Conservation (phyloP, 2,113 vertebrate species). For the human (Homo sapiens) region GRCh38 chr4:105927001-105927500, state of each 20-base stretch:
- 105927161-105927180: neutral
- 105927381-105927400: slow-evolving; percentile 96
- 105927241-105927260: neutral
- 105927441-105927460: neutral
- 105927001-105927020: neutral
- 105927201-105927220: neutral
- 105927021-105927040: neutral
- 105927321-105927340: slow-evolving; percentile 87
- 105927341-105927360: slow-evolving; percentile 97
- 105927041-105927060: neutral
- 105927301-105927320: neutral
- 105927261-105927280: neutral
- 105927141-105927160: neutral
- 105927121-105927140: neutral
- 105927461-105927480: neutral
- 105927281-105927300: neutral
- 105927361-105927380: slow-evolving; percentile 95
- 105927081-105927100: neutral
- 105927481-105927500: neutral
- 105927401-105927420: slow-evolving; percentile 98
- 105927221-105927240: neutral
- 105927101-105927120: neutral
- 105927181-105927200: neutral
- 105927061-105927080: neutral
- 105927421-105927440: slow-evolving; percentile 92